phyloP scores from a whole-genome alignment of 2,888 invertebrate genomes.

The Drosophila subquinaria region DNA sequence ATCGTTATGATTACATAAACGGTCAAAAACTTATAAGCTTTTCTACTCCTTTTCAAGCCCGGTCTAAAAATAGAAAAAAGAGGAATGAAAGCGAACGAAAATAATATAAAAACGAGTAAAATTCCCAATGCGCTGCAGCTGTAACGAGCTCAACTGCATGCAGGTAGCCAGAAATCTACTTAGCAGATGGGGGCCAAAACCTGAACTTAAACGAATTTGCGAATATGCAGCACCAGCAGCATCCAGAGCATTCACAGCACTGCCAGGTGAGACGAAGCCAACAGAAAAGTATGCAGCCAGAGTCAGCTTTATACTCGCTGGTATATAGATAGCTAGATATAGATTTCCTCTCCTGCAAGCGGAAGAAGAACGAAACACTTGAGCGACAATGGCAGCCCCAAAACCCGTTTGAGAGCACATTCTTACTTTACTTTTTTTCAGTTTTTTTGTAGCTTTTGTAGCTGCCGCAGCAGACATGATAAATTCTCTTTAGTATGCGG shows the following conservation, averaged over 20 bases:
- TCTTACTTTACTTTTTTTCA: neutral
- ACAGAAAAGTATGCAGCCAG: constrained; percentile 25
- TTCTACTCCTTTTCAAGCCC: accelerated
- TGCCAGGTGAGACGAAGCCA: constrained; percentile 29
- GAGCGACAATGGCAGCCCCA: constrained; percentile 66
- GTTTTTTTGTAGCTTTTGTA: constrained; percentile 36
- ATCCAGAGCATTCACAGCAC: constrained; percentile 16
- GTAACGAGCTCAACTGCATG: constrained; percentile 69
- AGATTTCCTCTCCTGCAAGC: constrained; percentile 11
- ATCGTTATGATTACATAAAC: neutral
- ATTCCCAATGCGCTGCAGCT: constrained; percentile 65
- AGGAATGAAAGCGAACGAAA: constrained; percentile 6
- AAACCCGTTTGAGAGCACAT: constrained; percentile 25
- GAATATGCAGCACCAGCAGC: constrained; percentile 67
- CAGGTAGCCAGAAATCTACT: constrained; percentile 79
- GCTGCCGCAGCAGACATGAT: constrained; percentile 79
- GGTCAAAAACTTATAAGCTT: neutral
- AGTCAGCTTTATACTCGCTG: constrained; percentile 16
- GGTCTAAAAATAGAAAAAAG: neutral
- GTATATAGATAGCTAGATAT: constrained; percentile 16
- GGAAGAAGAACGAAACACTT: constrained; percentile 58
- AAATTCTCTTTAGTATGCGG: constrained; percentile 83
- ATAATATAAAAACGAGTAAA: constrained; percentile 10
- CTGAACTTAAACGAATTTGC: constrained; percentile 75
- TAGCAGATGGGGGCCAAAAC: constrained; percentile 65